Evolutionary conservation across 2,113 vertebrate genomes (phyloP), one percentile per base, ranked within the genome.

Genomic region (Oryzias curvinotus): DNA sequence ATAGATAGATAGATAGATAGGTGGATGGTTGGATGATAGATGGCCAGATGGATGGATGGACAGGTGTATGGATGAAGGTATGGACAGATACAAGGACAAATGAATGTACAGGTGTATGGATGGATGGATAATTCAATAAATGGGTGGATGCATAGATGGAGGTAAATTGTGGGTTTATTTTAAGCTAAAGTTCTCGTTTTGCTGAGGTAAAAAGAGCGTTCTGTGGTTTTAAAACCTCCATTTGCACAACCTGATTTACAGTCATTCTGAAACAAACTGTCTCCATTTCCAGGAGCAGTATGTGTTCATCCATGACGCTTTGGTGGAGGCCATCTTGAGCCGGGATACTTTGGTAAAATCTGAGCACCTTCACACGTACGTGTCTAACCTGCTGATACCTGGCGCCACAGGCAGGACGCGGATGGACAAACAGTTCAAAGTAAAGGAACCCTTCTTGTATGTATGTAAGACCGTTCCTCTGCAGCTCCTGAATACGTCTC

Each of bases 341-440:
- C 95, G 94, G 59, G 94, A 96, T 87, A 99, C 97, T 2, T 93
- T 92, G 46, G 93, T 99, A 28, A 90, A 89, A 0, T 95, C 95
- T 41, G 93, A 86, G 78, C 92, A 93, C 62, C 94, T 98, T 44
- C 96, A 98, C 52, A 85, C 91, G 59, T 98, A 98, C 0, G 95
- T 98, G 44, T 97, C 96, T 28, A 85, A 92, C 57, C 94, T 99
- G 60, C 90, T 99, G 85, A 97, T 92, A 73, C 95, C 95, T 1
- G 94, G 94, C 49, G 91, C 91, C 15, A 91, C 93, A 26, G 95
- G 96, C 75, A 94, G 93, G 84, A 98, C 94, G 0, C 93, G 93
- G 47, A 90, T 99, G 75, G 96, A 98, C 84, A 96, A 94, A 72
- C 96, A 98, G 74, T 98, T 98, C 77, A 96, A 98, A 92, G 96